A percentile compares a stretch with the other conserved stretches of the same genome.
phyloP scores from a whole-genome alignment of 1,140 invertebrate species.

The Eriocheir sinensis region DNA sequence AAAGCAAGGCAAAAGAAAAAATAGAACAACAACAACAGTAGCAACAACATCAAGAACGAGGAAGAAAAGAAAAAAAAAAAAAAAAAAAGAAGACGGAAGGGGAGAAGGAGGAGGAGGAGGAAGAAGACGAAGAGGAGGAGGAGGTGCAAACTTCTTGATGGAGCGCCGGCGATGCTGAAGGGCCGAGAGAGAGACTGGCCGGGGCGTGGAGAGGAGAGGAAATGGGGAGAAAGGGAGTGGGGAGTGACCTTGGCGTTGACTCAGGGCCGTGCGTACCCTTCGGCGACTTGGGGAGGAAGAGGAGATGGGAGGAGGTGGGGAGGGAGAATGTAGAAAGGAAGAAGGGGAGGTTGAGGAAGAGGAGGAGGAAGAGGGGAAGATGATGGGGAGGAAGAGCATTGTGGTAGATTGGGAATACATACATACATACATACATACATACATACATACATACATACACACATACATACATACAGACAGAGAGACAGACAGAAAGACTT shows the following conservation, averaged over 20 bases:
- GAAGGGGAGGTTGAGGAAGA: background rate
- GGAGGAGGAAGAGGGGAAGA: background rate
- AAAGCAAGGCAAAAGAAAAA: no score
- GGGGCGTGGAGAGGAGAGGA: background rate
- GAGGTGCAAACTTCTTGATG: background rate
- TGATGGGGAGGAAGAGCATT: background rate
- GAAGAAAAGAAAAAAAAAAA: background rate
- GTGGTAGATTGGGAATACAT: background rate
- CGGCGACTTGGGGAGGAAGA: no score
- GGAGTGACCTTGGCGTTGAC: background rate
- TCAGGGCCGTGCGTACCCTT: no score
- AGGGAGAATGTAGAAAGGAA: no score
- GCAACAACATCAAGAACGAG: background rate
- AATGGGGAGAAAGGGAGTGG: background rate
- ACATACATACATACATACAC: slow-evolving; percentile 39
- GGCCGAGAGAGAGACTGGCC: background rate
- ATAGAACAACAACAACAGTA: background rate
- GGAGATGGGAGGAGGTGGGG: no score
- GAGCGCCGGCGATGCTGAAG: background rate
- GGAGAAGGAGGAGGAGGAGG: background rate
- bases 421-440: background rate
- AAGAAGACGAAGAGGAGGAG: background rate
- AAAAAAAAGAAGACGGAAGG: background rate
- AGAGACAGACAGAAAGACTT: no score
- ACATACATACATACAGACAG: no score